Evolutionary conservation across 1,140 invertebrate species (phyloP).

Genomic region (Yoshiicerus persimilis): DNA sequence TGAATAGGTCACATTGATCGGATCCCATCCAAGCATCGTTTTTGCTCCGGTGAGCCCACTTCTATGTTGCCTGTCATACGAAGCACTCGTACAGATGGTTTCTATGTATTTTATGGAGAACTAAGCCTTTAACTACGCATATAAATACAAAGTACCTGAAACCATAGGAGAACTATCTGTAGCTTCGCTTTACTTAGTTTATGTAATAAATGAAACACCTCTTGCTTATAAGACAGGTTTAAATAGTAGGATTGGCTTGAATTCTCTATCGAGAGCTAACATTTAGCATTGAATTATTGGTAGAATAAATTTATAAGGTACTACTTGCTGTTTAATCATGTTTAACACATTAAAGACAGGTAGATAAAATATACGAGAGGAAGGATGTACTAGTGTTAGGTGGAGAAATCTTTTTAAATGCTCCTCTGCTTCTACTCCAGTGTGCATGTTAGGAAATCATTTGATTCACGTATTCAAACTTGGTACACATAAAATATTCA

Average conservation of each 20-base stretch:
- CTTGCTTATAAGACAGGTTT: background rate
- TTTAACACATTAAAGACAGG: background rate
- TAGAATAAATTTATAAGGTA: too few relatives aligned
- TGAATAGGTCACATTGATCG: conserved; percentile 18
- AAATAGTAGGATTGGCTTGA: background rate
- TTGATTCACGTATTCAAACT: background rate
- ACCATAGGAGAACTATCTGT: too few relatives aligned
- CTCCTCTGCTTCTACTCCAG: background rate
- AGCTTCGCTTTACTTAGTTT: too few relatives aligned
- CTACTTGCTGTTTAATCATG: background rate
- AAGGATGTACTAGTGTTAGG: background rate
- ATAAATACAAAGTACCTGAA: background rate
- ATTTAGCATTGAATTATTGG: background rate
- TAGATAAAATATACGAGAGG: background rate
- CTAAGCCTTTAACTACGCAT: background rate
- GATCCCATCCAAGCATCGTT: background rate
- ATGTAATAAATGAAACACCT: too few relatives aligned
- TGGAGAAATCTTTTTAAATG: background rate
- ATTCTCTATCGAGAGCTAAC: background rate
- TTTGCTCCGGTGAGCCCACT: background rate
- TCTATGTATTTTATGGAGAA: background rate
- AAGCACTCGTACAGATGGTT: background rate
- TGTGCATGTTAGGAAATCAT: background rate
- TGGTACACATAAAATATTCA: background rate
- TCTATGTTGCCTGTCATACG: background rate